Evolutionary conservation across 2,888 invertebrate species (phyloP), one percentile per base, ranked within the genome.

Genomic region (Leucania comma): DNA sequence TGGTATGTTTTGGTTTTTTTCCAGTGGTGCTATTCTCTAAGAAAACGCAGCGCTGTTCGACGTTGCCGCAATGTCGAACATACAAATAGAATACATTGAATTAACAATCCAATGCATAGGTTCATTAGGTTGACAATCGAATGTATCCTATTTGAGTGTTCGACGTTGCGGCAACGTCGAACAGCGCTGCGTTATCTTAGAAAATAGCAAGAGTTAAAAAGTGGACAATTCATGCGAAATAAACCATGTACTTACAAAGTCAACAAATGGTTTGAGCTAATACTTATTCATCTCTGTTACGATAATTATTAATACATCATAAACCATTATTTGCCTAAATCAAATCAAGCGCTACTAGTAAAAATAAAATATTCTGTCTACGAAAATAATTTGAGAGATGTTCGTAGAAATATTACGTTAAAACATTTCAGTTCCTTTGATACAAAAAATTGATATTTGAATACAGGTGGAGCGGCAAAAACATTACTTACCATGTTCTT

Each of bases 371-470:
- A 56, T 60, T 56, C 12, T 48, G 17, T 54, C 8, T 14, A 26
- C 12, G 29, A 22, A 59, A 72, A 50, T 50, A 26, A 66, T 57
- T 54, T 35, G 4, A 50, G 50, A 51, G 20, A 51, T 20, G 20
- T 73, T 59, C 38, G 4, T 3, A 1, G 20, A 78, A 59, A 66
- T 54, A 77, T 75, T 26, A 35, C 54, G 46, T 56, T 42, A 51
- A 51, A 72, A 51, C 54, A 67, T 62, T 76, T 56, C 50, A 53
- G 51, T 64, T 69, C 60, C 65, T 67, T 80, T 72, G 69, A 68
- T 67, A 70, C 42, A 58, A 83, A 85, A 42, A 83, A 85, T 80
- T 81, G 73, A 86, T 83, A 83, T 87, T 86, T 85, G 80, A 82
- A 82, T 81, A 83, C 70, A 79, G 80, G 80, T 79, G 84, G 79